These are phyloP conservation scores for Thalassophryne amazonica DNA, from an alignment of 2,797 vertebrate species.

Conservation along the genomic window DNA sequence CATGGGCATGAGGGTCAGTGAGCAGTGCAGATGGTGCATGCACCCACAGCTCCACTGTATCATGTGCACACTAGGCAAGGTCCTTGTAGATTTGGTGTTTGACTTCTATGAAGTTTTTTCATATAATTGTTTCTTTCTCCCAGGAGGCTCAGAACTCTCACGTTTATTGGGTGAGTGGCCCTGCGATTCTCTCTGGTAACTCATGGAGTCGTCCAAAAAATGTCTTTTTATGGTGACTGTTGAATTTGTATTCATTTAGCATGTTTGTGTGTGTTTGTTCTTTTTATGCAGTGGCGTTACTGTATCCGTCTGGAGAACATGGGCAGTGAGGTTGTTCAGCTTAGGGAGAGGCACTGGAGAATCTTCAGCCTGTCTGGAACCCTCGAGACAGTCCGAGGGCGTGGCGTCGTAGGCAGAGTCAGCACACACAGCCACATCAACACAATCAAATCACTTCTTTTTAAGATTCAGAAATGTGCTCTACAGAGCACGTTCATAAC, in stretches of 20 bases:
- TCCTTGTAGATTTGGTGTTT: neutral
- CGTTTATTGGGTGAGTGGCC: constrained; percentile 98
- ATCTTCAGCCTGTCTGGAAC: constrained; percentile 98
- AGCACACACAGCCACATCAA: constrained; percentile 32
- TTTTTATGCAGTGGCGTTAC: constrained; percentile 88
- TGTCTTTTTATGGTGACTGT: no score
- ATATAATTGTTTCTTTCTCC: constrained; percentile 22
- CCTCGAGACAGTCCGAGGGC: constrained; percentile 93
- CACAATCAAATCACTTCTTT: no score
- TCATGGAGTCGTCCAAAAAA: neutral
- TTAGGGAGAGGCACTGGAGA: constrained; percentile 95
- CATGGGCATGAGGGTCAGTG: constrained; percentile 95
- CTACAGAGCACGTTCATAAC: no score
- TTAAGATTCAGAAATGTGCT: no score
- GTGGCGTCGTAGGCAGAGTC: constrained; percentile 94
- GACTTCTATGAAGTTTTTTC: neutral
- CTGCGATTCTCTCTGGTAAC: neutral
- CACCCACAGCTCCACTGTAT: no score
- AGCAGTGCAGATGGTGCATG: neutral
- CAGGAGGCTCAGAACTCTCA: constrained; percentile 99
- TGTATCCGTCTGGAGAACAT: constrained; percentile 97
- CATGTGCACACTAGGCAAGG: no score
- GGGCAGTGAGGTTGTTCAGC: constrained; percentile 91
- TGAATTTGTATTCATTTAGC: neutral
- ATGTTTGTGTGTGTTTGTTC: neutral